phyloP scores from a whole-genome alignment of 2,888 invertebrate species.

The Teleiodes luculella region DNA sequence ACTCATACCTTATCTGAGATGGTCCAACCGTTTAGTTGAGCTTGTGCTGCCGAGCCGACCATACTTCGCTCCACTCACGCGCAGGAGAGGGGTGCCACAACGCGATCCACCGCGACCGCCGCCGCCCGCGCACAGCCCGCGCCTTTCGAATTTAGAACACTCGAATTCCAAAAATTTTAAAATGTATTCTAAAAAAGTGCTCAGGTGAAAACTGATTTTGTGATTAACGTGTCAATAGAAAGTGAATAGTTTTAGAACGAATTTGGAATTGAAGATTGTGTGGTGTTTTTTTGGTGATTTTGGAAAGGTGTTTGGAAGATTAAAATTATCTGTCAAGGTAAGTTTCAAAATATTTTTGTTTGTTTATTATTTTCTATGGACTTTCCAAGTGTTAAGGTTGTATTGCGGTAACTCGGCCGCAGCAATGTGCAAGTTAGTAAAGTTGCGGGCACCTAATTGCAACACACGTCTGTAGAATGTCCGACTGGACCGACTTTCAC shows the following conservation, averaged over 20 bases:
- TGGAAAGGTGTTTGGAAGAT: constrained; percentile 31
- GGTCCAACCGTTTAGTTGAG: constrained; percentile 3
- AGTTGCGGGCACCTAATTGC: constrained; percentile 56
- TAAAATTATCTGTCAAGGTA: constrained; percentile 52
- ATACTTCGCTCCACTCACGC: constrained; percentile 45
- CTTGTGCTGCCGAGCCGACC: constrained; percentile 16
- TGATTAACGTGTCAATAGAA: constrained; percentile 34
- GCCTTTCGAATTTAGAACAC: constrained; percentile 36
- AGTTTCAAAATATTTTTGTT: constrained; percentile 41
- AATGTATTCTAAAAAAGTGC: constrained; percentile 64
- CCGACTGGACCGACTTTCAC: constrained; percentile 54
- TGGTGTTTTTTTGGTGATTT: constrained; percentile 49
- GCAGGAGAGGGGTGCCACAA: constrained; percentile 60
- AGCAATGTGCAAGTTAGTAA: constrained; percentile 57
- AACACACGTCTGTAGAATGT: constrained; percentile 50
- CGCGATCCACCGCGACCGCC: constrained; percentile 53
- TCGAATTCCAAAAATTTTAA: constrained; percentile 47
- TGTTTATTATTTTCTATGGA: constrained; percentile 29
- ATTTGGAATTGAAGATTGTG: constrained; percentile 35
- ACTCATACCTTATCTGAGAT: constrained; percentile 13
- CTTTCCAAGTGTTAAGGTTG: constrained; percentile 28
- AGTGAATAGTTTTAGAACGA: constrained; percentile 24
- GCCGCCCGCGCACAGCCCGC: constrained; percentile 51
- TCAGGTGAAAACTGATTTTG: constrained; percentile 58
- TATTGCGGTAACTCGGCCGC: constrained; percentile 44